Conservation (phyloP, 2,888 invertebrate species). For the Luperina testacea region DNA sequence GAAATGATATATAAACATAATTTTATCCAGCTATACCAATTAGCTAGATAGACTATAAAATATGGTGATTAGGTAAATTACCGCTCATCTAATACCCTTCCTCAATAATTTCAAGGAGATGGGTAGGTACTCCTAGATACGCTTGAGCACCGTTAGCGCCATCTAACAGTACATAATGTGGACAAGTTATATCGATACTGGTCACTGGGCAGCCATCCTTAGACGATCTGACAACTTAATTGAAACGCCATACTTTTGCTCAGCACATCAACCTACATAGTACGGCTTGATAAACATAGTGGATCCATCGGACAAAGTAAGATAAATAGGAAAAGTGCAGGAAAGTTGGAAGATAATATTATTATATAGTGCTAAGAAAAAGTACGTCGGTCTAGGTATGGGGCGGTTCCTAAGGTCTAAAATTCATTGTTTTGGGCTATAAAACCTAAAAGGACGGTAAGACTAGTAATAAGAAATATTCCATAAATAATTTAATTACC, state of each 20-base stretch:
- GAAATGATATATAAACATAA: not conserved
- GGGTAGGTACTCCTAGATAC: slow-evolving; percentile 36
- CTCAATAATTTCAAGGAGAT: slow-evolving; percentile 39
- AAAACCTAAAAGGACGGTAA: not conserved
- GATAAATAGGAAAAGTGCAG: not conserved
- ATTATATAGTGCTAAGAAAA: not conserved
- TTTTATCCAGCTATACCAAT: not conserved
- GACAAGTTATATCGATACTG: slow-evolving; percentile 73
- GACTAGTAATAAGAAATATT: not conserved
- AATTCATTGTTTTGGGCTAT: not conserved
- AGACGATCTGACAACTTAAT: slow-evolving; percentile 62
- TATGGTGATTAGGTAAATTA: not conserved
- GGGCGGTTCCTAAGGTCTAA: not conserved
- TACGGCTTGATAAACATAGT: slow-evolving; percentile 21
- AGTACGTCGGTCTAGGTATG: not conserved
- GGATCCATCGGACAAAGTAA: not conserved
- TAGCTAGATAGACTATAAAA: not conserved
- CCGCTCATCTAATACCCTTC: not conserved
- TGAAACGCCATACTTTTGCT: slow-evolving; percentile 50
- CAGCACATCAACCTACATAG: slow-evolving; percentile 49
- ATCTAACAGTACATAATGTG: slow-evolving; percentile 79
- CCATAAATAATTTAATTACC: not conserved
- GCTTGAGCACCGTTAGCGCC: slow-evolving; percentile 74
- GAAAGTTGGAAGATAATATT: not conserved
- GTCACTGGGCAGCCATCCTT: slow-evolving; percentile 57